Conservation (phyloP, 2,888 invertebrate genomes). For the Heteromyza rotundicornis region DNA sequence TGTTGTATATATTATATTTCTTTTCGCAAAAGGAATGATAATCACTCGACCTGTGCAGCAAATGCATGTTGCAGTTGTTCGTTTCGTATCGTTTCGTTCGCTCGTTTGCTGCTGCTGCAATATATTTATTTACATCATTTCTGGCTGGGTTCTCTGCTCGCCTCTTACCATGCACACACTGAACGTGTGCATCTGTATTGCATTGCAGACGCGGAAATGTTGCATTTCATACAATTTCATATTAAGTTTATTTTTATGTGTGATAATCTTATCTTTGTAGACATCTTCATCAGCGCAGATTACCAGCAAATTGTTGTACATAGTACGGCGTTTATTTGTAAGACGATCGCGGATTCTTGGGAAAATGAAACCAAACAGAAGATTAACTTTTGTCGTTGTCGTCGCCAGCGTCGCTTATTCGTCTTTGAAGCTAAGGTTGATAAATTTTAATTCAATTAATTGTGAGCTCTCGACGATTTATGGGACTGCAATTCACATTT, state of each 20-base stretch:
- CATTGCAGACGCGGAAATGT: slow-evolving; percentile 43
- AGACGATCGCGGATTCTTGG: slow-evolving; percentile 22
- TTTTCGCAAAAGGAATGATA: not conserved
- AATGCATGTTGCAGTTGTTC: not conserved
- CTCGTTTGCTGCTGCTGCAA: not conserved
- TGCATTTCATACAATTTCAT: slow-evolving; percentile 37
- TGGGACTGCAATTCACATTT: slow-evolving; percentile 4
- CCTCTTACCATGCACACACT: no score
- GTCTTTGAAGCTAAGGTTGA: slow-evolving; percentile 3
- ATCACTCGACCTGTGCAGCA: not conserved
- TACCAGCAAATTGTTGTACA: slow-evolving; percentile 39
- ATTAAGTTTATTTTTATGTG: slow-evolving; percentile 27
- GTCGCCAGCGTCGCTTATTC: not conserved
- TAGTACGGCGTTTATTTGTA: not conserved
- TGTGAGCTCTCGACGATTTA: slow-evolving; percentile 13
- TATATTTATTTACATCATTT: not conserved
- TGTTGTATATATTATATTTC: not conserved
- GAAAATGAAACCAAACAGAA: slow-evolving; percentile 23
- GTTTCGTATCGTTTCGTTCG: not conserved
- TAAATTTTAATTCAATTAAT: slow-evolving; percentile 19
- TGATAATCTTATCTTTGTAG: slow-evolving; percentile 42
- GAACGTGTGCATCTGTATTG: slow-evolving; percentile 11
- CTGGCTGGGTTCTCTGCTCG: no score
- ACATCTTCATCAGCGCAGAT: slow-evolving; percentile 45
- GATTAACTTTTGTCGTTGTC: slow-evolving; percentile 20